Conservation (phyloP, 2,888 invertebrate genomes). For the Aphodius granarius region DNA sequence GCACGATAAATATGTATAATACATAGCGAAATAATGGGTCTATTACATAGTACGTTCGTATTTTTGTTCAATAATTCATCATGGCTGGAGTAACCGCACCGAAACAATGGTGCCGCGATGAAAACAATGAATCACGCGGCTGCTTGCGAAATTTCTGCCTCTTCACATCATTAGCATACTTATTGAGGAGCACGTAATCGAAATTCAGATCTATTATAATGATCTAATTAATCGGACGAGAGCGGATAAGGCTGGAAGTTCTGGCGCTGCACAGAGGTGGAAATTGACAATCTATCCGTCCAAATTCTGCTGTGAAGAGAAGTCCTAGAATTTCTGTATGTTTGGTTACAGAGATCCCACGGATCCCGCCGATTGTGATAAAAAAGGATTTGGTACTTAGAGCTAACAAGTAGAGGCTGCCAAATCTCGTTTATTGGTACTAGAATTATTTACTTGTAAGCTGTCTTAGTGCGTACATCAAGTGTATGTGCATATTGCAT, state of each 20-base stretch:
- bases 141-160: neutral
- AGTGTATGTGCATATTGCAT: too few species aligned
- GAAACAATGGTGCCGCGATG: neutral
- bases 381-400: too few species aligned
- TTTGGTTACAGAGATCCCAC: too few species aligned
- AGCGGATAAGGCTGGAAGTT: neutral
- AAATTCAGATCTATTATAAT: slow-evolving; percentile 13
- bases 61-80: neutral
- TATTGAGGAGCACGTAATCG: neutral
- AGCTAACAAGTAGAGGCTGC: too few species aligned
- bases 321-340: too few species aligned
- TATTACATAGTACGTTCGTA: neutral
- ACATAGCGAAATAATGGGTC: neutral
- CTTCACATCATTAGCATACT: slow-evolving; percentile 7
- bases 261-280: too few species aligned
- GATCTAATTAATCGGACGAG: slow-evolving; percentile 10
- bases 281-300: too few species aligned
- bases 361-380: too few species aligned
- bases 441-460: too few species aligned
- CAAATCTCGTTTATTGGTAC: too few species aligned
- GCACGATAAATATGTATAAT: neutral
- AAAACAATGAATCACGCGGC: neutral
- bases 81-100: neutral
- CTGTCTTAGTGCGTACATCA: too few species aligned
- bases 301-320: too few species aligned